A percentile compares a stretch with the other conserved stretches of the same genome.
phyloP scores from a whole-genome alignment of 1,140 invertebrate genomes.

The Scaptomyza graminum region DNA sequence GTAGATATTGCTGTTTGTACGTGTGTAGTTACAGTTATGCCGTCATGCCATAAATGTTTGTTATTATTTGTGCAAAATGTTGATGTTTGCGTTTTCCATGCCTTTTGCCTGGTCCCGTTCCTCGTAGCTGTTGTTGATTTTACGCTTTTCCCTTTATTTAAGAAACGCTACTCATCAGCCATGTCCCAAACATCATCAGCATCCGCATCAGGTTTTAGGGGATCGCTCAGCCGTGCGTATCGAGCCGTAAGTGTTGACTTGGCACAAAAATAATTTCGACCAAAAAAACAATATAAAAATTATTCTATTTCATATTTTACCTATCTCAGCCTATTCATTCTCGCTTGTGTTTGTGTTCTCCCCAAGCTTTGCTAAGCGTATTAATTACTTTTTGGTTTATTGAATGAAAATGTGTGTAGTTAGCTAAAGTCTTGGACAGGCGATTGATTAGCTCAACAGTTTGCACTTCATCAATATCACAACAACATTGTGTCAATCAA shows the following conservation, averaged over 20 bases:
- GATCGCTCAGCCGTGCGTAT: slow-evolving; percentile 62
- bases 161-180: slow-evolving; percentile 47
- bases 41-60: slow-evolving; percentile 67
- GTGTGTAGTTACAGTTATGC: slow-evolving; percentile 68
- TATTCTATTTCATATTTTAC: slow-evolving; percentile 74
- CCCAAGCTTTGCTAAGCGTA: slow-evolving; percentile 45
- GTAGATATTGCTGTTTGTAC: slow-evolving; percentile 41
- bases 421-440: slow-evolving; percentile 14
- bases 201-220: slow-evolving; percentile 15
- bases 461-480: slow-evolving; percentile 70
- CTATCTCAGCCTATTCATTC: background rate
- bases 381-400: slow-evolving; percentile 67
- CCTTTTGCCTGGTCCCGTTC: slow-evolving; percentile 34
- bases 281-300: slow-evolving; percentile 40
- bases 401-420: slow-evolving; percentile 12
- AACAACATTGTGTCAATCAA: slow-evolving; percentile 74
- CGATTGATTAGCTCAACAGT: slow-evolving; percentile 61
- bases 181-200: slow-evolving; percentile 37
- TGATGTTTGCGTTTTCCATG: slow-evolving; percentile 80
- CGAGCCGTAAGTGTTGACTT: slow-evolving; percentile 80
- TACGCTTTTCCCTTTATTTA: slow-evolving; percentile 55
- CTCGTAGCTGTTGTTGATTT: slow-evolving; percentile 51
- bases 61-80: slow-evolving; percentile 77
- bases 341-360: background rate
- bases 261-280: slow-evolving; percentile 64